phyloP scores from a whole-genome alignment of 2,888 invertebrate genomes.

The Craniophora ligustri region DNA sequence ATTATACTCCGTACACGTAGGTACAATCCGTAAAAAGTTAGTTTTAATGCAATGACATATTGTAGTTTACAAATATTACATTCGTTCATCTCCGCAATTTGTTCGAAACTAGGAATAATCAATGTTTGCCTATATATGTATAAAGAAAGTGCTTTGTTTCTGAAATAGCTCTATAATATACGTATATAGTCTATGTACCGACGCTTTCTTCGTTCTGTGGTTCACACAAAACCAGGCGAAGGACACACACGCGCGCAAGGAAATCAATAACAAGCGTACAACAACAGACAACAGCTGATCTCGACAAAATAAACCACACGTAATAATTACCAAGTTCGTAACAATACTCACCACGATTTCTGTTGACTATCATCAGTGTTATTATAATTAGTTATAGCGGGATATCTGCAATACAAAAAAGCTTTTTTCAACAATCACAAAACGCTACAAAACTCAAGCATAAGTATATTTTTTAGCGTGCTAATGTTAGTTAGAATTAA shows the following conservation, averaged over 20 bases:
- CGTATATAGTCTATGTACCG: too few species aligned
- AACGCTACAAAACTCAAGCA: slow-evolving; percentile 60
- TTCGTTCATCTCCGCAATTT: too few species aligned
- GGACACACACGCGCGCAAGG: slow-evolving; percentile 63
- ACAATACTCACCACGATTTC: slow-evolving; percentile 81
- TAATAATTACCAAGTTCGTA: slow-evolving; percentile 41
- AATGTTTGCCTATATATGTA: too few species aligned
- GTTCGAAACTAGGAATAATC: too few species aligned
- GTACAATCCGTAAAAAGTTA: too few species aligned
- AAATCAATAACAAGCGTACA: slow-evolving; percentile 75
- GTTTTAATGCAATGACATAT: too few species aligned
- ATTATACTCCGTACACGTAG: too few species aligned
- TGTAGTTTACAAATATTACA: too few species aligned
- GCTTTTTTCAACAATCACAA: slow-evolving; percentile 64
- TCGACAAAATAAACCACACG: slow-evolving; percentile 36
- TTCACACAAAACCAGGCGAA: slow-evolving; percentile 50
- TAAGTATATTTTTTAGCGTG: slow-evolving; percentile 43
- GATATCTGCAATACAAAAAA: slow-evolving; percentile 84
- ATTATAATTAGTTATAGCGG: slow-evolving; percentile 85
- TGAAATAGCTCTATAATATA: slow-evolving; percentile 11
- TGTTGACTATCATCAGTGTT: slow-evolving; percentile 76
- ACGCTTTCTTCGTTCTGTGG: slow-evolving; percentile 36
- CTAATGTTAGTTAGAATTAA: slow-evolving; percentile 62
- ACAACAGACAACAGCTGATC: slow-evolving; percentile 67
- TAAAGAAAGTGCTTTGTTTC: slow-evolving; percentile 26